Percentiles rank a stretch among this genome's conserved stretches.
Evolutionary conservation across 2,888 invertebrate species (phyloP).

Genomic region (Drosophila putrida): DNA sequence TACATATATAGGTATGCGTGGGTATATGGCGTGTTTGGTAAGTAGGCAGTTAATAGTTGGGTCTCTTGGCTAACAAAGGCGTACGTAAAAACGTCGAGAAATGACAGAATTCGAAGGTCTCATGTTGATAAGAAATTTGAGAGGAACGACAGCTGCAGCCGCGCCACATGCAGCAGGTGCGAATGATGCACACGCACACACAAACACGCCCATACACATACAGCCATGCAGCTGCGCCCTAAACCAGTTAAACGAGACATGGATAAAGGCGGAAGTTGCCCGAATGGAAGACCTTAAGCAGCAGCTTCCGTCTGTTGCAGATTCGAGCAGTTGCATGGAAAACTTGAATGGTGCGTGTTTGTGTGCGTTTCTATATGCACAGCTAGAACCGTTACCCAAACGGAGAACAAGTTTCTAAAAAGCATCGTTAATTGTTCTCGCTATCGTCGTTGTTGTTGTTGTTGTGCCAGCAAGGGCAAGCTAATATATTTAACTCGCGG

Average conservation of each 20-base stretch:
- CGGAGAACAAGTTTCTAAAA: conserved; percentile 41
- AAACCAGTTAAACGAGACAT: conserved; percentile 72
- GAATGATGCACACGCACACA: conserved; percentile 34
- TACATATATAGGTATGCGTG: background rate
- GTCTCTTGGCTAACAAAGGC: conserved; percentile 31
- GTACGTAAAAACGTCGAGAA: conserved; percentile 9
- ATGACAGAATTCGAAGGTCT: conserved; percentile 42
- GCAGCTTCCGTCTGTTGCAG: conserved; percentile 49
- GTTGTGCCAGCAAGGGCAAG: conserved; percentile 74
- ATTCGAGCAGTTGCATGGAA: conserved; percentile 40
- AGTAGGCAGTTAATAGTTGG: conserved; percentile 16
- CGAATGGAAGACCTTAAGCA: conserved; percentile 59
- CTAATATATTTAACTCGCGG: conserved; percentile 56
- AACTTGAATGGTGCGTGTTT: conserved; percentile 50
- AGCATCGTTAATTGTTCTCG: background rate
- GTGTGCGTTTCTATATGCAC: conserved; percentile 5
- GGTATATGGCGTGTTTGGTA: conserved; percentile 14
- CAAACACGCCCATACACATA: conserved; percentile 7
- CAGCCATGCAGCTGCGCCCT: conserved; percentile 48
- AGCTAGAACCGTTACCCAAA: conserved; percentile 49
- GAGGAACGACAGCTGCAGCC: conserved; percentile 62
- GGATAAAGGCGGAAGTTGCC: conserved; percentile 53
- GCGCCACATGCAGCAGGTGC: conserved; percentile 62
- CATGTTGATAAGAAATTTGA: conserved; percentile 72
- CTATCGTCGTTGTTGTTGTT: conserved; percentile 17